Percentiles rank a stretch among this genome's conserved stretches.
phyloP scores from a whole-genome alignment of 2,888 invertebrate species.

The Cheilosia grossa region DNA sequence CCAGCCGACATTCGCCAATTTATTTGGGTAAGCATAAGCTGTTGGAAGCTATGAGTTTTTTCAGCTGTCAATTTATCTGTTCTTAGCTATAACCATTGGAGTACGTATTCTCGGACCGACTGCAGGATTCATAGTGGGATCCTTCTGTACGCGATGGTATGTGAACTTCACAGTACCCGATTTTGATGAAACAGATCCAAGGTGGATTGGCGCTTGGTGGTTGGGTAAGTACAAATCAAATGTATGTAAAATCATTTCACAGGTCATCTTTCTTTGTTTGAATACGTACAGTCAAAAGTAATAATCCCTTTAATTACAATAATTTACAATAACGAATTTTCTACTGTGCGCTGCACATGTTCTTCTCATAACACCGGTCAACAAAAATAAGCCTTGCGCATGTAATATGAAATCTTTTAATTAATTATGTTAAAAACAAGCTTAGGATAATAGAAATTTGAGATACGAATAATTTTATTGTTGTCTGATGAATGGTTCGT shows the following conservation, averaged over 20 bases:
- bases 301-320: too few species aligned
- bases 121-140: slow-evolving; percentile 94
- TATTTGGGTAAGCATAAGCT: slow-evolving; percentile 88
- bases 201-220: slow-evolving; percentile 99
- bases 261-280: background rate
- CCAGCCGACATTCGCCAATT: slow-evolving; percentile 94
- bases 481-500: too few species aligned
- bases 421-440: too few species aligned
- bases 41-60: background rate
- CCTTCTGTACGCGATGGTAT: slow-evolving; percentile 93
- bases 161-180: slow-evolving; percentile 91
- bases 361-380: too few species aligned
- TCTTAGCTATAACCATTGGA: slow-evolving; percentile 94
- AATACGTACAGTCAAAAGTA: background rate
- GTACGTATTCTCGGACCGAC: slow-evolving; percentile 96
- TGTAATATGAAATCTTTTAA: too few species aligned
- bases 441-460: too few species aligned
- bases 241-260: background rate
- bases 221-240: slow-evolving; percentile 82
- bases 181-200: slow-evolving; percentile 90
- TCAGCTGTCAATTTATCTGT: slow-evolving; percentile 77
- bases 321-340: too few species aligned
- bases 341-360: too few species aligned
- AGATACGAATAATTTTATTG: too few species aligned
- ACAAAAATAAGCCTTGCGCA: too few species aligned